phyloP scores from a whole-genome alignment of 2,888 invertebrate genomes.

The Orthonychiurus folsomi region DNA sequence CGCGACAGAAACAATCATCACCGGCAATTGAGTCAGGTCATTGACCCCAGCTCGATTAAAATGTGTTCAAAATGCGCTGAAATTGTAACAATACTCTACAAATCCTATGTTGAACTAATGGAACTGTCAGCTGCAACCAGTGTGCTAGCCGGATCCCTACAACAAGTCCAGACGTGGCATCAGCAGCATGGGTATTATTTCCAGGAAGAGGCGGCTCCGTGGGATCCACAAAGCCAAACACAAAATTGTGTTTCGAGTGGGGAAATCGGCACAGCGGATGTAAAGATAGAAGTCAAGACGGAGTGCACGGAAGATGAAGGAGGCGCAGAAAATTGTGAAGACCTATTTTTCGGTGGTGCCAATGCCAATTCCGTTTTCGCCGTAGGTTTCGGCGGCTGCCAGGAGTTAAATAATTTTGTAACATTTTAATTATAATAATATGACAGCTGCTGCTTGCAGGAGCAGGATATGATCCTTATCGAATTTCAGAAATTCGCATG shows the following conservation, averaged over 20 bases:
- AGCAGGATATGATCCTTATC: too few relatives aligned
- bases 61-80: not conserved
- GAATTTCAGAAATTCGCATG: too few relatives aligned
- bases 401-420: too few relatives aligned
- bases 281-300: not conserved
- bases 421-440: too few relatives aligned
- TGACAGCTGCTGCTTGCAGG: too few relatives aligned
- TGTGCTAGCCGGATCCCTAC: not conserved
- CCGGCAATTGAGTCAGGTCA: not conserved
- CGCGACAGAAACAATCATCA: too few relatives aligned
- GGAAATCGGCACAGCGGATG: not conserved
- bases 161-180: not conserved
- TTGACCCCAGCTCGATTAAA: not conserved
- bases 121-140: not conserved
- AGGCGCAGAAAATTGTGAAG: too few relatives aligned
- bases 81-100: not conserved
- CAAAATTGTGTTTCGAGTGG: not conserved
- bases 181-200: not conserved
- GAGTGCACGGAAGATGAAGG: too few relatives aligned
- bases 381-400: too few relatives aligned
- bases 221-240: not conserved
- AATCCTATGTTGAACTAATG: not conserved
- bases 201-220: not conserved
- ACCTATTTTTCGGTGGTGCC: too few relatives aligned
- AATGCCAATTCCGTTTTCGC: too few relatives aligned